phyloP scores from a whole-genome alignment of 2,888 invertebrate species.

The Copidosoma aretas region DNA sequence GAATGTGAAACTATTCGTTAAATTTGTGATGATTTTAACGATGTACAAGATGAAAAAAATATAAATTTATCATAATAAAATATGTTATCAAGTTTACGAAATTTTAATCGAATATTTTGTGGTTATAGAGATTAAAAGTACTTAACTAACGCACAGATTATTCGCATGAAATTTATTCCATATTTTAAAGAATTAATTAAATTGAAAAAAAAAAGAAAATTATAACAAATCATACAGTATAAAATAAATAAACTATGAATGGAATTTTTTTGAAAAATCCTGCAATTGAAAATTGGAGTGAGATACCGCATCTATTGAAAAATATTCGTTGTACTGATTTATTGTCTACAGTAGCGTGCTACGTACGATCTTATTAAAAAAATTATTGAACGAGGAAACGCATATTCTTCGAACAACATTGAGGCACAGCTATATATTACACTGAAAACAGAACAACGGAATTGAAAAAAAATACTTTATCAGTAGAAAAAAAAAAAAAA shows the following conservation, averaged over 20 bases:
- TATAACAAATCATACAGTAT: not conserved
- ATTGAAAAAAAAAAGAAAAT: not conserved
- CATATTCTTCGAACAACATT: not conserved
- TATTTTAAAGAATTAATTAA: too few species aligned
- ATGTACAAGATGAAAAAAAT: conserved; percentile 1
- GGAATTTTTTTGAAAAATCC: not conserved
- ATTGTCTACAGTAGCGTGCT: not conserved
- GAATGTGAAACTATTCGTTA: conserved; percentile 28
- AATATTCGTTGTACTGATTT: not conserved
- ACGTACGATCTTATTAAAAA: not conserved
- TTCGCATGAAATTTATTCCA: not conserved
- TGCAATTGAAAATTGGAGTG: not conserved
- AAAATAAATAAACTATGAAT: not conserved
- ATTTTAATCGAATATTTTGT: conserved; percentile 39
- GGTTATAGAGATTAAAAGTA: conserved; percentile 1
- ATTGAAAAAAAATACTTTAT: too few species aligned
- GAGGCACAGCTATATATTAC: too few species aligned
- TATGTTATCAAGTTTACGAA: conserved; percentile 36
- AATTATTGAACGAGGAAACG: not conserved
- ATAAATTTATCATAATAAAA: conserved; percentile 20
- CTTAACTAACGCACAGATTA: not conserved
- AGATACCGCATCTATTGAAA: not conserved
- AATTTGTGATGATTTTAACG: conserved; percentile 34
- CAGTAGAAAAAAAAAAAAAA: too few species aligned
- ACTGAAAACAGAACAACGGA: too few species aligned